These are phyloP conservation scores for Aporophyla lueneburgensis DNA, from an alignment of 2,888 invertebrate genomes.

Conservation along the genomic window DNA sequence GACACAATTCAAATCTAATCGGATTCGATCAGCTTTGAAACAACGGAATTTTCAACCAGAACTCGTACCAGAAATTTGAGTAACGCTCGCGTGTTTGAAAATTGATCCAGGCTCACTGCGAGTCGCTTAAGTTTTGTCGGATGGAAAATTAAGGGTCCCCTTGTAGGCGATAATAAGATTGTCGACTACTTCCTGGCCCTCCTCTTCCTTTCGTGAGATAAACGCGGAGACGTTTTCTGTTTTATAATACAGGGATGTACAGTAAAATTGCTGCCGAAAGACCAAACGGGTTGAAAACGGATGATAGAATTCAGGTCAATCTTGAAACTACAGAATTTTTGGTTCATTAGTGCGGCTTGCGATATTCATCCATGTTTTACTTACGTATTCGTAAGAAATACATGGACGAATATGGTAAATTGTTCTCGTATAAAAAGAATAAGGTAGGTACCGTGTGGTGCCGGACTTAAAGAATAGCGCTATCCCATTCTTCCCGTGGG, in stretches of 20 bases:
- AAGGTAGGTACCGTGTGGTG: too few relatives aligned
- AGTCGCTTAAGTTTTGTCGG: conserved; percentile 54
- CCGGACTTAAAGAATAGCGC: too few relatives aligned
- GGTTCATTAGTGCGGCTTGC: background rate
- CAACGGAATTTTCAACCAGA: background rate
- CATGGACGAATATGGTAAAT: too few relatives aligned
- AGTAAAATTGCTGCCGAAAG: background rate
- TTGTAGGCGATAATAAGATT: conserved; percentile 72
- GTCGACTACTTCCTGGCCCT: conserved; percentile 68
- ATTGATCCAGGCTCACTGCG: conserved; percentile 35
- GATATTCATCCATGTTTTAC: background rate
- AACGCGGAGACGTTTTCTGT: conserved; percentile 40
- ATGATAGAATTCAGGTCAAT: background rate
- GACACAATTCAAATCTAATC: background rate
- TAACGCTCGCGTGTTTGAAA: conserved; percentile 34
- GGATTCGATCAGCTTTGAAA: conserved; percentile 8
- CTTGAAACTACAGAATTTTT: background rate
- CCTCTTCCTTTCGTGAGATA: conserved; percentile 41
- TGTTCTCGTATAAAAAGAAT: too few relatives aligned
- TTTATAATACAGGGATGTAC: conserved; percentile 13
- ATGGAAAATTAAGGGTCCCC: conserved; percentile 70
- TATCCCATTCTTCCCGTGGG: too few relatives aligned
- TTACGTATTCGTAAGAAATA: too few relatives aligned
- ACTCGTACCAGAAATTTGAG: background rate
- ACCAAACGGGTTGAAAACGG: background rate